Conservation (phyloP, 2,888 invertebrate genomes). For the Scrobipalpa atriplicella region DNA sequence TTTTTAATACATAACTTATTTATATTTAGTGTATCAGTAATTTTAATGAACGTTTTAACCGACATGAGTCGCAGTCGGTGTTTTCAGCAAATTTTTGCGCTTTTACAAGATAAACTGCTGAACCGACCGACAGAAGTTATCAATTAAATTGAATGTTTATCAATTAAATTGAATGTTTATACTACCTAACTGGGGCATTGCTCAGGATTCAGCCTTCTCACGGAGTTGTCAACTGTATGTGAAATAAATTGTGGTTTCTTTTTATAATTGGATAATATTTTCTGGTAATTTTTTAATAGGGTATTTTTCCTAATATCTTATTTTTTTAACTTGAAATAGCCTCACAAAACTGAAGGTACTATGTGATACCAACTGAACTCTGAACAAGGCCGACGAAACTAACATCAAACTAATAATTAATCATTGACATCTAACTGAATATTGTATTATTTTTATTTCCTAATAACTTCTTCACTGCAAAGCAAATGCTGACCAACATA, state of each 20-base stretch:
- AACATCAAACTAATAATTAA: slow-evolving; percentile 52
- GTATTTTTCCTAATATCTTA: background rate
- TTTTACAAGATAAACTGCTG: slow-evolving; percentile 44
- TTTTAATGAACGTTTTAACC: slow-evolving; percentile 59
- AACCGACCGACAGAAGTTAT: slow-evolving; percentile 23
- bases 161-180: slow-evolving; percentile 51
- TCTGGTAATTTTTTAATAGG: no score
- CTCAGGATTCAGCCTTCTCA: background rate
- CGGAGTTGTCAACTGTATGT: no score
- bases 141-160: slow-evolving; percentile 49
- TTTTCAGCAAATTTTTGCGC: slow-evolving; percentile 41
- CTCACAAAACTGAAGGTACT: slow-evolving; percentile 6
- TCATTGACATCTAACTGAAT: slow-evolving; percentile 27
- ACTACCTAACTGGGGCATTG: slow-evolving; percentile 58
- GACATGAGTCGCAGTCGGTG: slow-evolving; percentile 44
- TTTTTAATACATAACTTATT: slow-evolving; percentile 69
- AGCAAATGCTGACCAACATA: slow-evolving; percentile 25
- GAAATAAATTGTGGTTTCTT: no score
- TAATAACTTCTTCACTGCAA: slow-evolving; percentile 19
- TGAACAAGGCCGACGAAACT: slow-evolving; percentile 48
- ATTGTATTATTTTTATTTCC: slow-evolving; percentile 12
- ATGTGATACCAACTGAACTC: background rate
- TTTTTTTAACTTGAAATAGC: background rate
- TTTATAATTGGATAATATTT: no score
- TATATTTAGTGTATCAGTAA: slow-evolving; percentile 60